Percentiles rank a stretch among this genome's conserved stretches.
Conservation (phyloP, 2,113 vertebrate species). For the Sinosuthora webbiana region DNA sequence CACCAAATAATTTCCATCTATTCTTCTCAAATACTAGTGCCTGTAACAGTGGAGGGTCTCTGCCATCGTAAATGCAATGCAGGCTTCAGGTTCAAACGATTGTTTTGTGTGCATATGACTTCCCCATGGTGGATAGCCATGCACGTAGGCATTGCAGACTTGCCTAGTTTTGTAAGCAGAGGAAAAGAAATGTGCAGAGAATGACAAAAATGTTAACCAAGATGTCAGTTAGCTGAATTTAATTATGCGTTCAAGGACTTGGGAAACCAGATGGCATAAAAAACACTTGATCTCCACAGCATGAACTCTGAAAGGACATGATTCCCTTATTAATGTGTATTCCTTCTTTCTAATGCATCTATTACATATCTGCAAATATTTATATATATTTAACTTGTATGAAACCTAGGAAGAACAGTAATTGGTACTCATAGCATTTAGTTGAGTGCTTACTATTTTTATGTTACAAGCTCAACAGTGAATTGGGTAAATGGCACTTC, state of each 20-base stretch:
- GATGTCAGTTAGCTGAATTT: neutral
- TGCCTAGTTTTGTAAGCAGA: neutral
- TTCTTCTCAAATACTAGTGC: neutral
- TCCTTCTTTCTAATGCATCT: neutral
- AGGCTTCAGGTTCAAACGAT: neutral
- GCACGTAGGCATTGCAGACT: neutral
- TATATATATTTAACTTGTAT: neutral
- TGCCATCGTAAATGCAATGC: neutral
- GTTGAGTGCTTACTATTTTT: neutral
- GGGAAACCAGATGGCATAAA: neutral
- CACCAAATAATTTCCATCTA: neutral
- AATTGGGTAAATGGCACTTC: neutral
- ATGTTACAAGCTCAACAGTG: neutral
- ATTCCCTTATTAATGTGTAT: neutral
- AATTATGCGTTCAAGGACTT: neutral
- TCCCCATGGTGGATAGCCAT: fast-evolving
- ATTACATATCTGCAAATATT: neutral
- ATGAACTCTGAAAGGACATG: neutral
- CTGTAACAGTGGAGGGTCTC: neutral
- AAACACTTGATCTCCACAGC: neutral
- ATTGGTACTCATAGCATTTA: neutral
- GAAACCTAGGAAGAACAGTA: neutral
- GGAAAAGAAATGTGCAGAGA: neutral
- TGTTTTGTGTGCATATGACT: neutral
- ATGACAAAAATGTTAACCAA: neutral